Conservation (phyloP, 2,888 invertebrate genomes). For the Carcina quercana region DNA sequence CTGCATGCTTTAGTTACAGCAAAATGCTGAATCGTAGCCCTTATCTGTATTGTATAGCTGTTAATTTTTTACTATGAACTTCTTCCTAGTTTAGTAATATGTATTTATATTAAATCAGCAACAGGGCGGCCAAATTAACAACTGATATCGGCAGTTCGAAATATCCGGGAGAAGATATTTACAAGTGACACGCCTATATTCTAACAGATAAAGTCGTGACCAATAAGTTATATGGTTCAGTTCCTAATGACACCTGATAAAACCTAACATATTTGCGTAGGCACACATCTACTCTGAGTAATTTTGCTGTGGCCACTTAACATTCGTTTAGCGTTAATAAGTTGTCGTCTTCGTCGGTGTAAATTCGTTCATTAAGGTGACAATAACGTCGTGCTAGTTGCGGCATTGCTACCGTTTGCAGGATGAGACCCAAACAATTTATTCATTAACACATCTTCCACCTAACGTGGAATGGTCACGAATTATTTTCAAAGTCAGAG, state of each 20-base stretch:
- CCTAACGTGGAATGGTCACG: not conserved
- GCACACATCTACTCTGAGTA: not conserved
- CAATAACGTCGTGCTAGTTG: conserved; percentile 44
- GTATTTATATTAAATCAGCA: too few species aligned
- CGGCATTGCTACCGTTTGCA: conserved; percentile 34
- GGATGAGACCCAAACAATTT: conserved; percentile 19
- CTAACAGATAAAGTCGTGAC: conserved; percentile 11
- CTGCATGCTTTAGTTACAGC: too few species aligned
- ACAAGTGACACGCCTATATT: conserved; percentile 8
- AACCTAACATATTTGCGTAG: conserved; percentile 4
- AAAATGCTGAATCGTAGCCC: too few species aligned
- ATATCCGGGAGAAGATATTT: not conserved
- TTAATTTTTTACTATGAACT: too few species aligned
- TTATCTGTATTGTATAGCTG: too few species aligned
- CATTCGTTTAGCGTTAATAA: conserved; percentile 18
- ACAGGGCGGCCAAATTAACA: too few species aligned
- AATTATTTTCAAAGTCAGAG: not conserved
- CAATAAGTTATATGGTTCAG: conserved; percentile 11
- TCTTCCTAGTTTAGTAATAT: too few species aligned
- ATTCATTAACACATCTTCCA: conserved; percentile 11
- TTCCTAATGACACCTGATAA: conserved; percentile 8
- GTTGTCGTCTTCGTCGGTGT: conserved; percentile 22
- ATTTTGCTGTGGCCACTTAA: conserved; percentile 16
- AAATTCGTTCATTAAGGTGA: conserved; percentile 40
- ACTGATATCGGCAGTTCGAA: too few species aligned